Percentiles rank a stretch among this genome's conserved stretches.
These are phyloP conservation scores for Melanostoma scalare DNA, from an alignment of 2,888 invertebrate species.

Conservation along the genomic window DNA sequence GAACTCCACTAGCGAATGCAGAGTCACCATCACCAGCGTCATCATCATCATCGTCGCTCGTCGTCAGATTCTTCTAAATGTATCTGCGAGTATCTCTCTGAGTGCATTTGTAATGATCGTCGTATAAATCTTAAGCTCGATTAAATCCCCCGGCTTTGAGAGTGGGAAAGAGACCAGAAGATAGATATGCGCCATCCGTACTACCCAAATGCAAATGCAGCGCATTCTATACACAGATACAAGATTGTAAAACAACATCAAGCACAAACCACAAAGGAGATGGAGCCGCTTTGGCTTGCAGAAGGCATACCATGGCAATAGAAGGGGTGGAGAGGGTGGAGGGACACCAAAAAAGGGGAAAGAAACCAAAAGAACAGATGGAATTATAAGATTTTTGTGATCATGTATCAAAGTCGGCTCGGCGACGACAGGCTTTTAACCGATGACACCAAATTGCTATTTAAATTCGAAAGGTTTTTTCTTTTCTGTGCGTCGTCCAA, in stretches of 20 bases:
- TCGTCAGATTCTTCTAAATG: constrained; percentile 61
- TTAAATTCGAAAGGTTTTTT: constrained; percentile 68
- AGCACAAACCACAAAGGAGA: constrained; percentile 55
- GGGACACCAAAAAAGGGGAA: constrained; percentile 14
- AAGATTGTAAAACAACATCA: constrained; percentile 63
- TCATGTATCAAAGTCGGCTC: constrained; percentile 73
- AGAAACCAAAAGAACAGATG: constrained; percentile 63
- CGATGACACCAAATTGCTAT: constrained; percentile 75
- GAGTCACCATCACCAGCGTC: constrained; percentile 18
- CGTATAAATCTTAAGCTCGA: constrained; percentile 74
- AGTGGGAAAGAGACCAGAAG: constrained; percentile 45
- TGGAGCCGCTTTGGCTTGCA: constrained; percentile 8
- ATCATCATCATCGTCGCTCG: constrained; percentile 4
- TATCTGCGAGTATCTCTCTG: constrained; percentile 68
- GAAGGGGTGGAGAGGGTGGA: neutral
- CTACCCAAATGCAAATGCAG: constrained; percentile 51
- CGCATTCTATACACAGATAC: constrained; percentile 62
- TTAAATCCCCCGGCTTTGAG: constrained; percentile 49
- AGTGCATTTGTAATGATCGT: constrained; percentile 73
- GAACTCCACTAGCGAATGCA: neutral
- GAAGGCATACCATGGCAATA: neutral
- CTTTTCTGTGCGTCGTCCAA: constrained; percentile 19
- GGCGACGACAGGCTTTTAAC: constrained; percentile 75
- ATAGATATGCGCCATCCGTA: constrained; percentile 50
- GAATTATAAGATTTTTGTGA: constrained; percentile 74